Percentiles rank a stretch among this genome's conserved stretches.
These are phyloP conservation scores for Setophaga coronata DNA, from an alignment of 2,113 vertebrate genomes.

Conservation along the genomic window DNA sequence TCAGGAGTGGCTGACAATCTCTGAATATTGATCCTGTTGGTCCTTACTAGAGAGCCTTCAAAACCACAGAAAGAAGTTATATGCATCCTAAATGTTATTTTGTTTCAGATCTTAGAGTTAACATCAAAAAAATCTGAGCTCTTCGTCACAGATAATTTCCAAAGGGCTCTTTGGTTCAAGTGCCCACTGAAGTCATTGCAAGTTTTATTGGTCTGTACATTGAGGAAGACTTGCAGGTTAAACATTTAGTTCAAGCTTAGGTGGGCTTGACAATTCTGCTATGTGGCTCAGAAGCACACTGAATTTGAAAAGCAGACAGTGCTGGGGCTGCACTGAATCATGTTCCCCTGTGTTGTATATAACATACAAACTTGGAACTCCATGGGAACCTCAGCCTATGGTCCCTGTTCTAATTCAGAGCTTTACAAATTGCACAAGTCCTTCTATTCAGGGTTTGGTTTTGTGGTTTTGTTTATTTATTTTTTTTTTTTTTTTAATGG, in stretches of 20 bases:
- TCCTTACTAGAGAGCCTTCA: background rate
- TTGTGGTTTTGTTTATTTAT: background rate
- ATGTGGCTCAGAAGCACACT: background rate
- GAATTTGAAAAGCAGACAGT: background rate
- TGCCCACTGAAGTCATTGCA: background rate
- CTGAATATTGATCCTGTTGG: background rate
- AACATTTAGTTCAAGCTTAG: background rate
- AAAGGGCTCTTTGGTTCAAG: background rate
- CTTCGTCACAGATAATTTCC: background rate
- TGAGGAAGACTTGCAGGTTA: background rate
- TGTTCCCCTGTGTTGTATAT: background rate
- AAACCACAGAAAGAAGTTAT: background rate
- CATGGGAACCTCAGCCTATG: background rate
- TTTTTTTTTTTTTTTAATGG: no score
- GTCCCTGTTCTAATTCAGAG: background rate
- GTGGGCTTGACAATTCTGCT: background rate
- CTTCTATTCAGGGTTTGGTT: background rate
- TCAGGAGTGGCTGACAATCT: background rate
- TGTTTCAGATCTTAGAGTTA: background rate
- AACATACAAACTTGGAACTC: background rate
- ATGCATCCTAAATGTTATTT: background rate
- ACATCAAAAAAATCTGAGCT: background rate
- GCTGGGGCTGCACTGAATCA: background rate
- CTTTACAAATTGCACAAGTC: background rate
- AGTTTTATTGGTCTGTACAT: background rate